Conservation (phyloP, 2,888 invertebrate genomes). For the Plagodis pulveraria region DNA sequence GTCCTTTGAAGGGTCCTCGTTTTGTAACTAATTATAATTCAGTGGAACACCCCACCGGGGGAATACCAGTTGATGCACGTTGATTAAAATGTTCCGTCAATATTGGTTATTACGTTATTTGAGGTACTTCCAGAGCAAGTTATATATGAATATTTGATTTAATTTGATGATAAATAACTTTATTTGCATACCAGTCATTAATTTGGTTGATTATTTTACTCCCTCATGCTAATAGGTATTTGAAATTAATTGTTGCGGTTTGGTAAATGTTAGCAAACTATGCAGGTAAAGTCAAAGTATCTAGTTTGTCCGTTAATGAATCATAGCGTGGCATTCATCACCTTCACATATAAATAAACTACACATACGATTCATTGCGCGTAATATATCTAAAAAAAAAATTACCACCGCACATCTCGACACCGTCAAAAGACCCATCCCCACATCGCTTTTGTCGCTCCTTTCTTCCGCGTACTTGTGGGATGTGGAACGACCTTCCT, state of each 20-base stretch:
- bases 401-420: no score
- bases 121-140: constrained; percentile 16
- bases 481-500: no score
- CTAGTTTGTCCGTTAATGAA: constrained; percentile 2
- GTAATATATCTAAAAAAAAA: no score
- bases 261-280: constrained; percentile 2
- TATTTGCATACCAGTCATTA: constrained; percentile 19
- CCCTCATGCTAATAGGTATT: constrained; percentile 5
- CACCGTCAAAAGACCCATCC: no score
- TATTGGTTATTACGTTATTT: constrained; percentile 44
- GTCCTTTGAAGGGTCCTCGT: constrained; percentile 48
- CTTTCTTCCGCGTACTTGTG: no score
- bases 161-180: constrained; percentile 10
- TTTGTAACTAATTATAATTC: constrained; percentile 63
- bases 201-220: constrained; percentile 12
- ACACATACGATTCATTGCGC: no score
- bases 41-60: constrained; percentile 47
- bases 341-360: no score
- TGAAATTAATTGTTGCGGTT: constrained; percentile 16
- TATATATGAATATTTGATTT: constrained; percentile 7
- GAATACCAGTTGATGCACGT: constrained; percentile 47
- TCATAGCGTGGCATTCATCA: no score
- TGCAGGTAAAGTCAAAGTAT: constrained; percentile 1
- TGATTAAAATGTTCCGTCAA: constrained; percentile 60
- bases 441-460: no score